Evolutionary conservation across 2,113 vertebrate genomes (phyloP).

Genomic region (Colaptes auratus): DNA sequence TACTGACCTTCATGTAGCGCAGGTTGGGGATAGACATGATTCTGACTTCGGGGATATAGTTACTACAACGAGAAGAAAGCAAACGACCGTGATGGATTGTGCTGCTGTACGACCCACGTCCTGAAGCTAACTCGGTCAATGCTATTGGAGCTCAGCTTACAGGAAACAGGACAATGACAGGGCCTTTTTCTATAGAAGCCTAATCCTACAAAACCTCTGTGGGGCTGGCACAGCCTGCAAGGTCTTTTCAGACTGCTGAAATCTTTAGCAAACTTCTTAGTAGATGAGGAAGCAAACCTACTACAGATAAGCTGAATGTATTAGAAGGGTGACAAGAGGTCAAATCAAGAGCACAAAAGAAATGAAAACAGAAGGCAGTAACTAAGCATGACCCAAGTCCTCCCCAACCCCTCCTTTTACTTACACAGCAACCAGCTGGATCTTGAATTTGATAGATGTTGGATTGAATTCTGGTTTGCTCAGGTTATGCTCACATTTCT

Average conservation of each 20-base stretch:
- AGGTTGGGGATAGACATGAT: slow-evolving; percentile 99
- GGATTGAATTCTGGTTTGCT: slow-evolving; percentile 99
- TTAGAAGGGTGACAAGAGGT: background rate
- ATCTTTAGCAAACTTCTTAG: background rate
- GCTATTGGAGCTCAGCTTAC: background rate
- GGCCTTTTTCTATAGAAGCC: background rate
- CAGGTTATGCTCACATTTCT: slow-evolving; percentile 99
- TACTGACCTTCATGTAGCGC: slow-evolving; percentile 93
- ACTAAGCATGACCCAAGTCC: background rate
- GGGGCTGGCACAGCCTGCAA: background rate
- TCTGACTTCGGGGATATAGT: slow-evolving; percentile 97
- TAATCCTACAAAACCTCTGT: background rate
- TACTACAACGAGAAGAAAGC: slow-evolving; percentile 77
- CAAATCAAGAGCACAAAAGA: background rate
- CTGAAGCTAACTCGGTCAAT: background rate
- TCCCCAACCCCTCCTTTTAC: slow-evolving; percentile 57
- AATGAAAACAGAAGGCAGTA: background rate
- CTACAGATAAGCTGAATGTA: background rate
- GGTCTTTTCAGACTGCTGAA: background rate
- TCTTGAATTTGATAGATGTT: slow-evolving; percentile 99
- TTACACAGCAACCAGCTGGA: slow-evolving; percentile 98
- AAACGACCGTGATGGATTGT: background rate
- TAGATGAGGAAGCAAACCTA: background rate
- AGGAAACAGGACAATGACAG: background rate
- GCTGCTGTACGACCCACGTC: background rate